Evolutionary conservation across 23 tunicate genomes (phyloP).

Genomic region (Styela clava): DNA sequence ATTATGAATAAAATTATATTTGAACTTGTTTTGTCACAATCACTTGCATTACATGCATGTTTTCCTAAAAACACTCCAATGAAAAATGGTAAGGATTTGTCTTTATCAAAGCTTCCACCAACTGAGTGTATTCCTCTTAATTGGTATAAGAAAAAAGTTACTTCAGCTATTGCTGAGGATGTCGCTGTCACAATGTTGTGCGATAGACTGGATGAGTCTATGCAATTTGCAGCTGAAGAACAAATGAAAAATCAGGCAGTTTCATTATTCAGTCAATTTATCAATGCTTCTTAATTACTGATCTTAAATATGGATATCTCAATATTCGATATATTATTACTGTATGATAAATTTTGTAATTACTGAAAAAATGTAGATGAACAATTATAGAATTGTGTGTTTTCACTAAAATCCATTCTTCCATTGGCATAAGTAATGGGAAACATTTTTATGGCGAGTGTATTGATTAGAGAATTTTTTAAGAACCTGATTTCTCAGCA

Average conservation of each 20-base stretch:
- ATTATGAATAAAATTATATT: neutral
- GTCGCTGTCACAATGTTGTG: neutral
- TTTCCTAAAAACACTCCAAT: neutral
- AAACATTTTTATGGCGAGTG: too few species aligned
- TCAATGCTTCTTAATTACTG: neutral
- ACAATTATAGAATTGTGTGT: too few species aligned
- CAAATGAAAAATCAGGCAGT: slow-evolving; percentile 9
- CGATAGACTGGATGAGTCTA: slow-evolving; percentile 1
- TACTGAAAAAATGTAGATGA: too few species aligned
- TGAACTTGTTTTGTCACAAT: neutral
- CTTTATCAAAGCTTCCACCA: neutral
- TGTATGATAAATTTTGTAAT: too few species aligned
- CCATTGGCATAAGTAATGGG: too few species aligned
- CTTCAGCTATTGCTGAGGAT: neutral
- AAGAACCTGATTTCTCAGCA: too few species aligned
- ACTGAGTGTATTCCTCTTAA: neutral
- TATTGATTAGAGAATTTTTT: too few species aligned
- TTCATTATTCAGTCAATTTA: neutral
- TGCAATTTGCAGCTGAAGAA: slow-evolving; percentile 5
- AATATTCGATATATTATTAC: too few species aligned
- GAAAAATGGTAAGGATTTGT: neutral
- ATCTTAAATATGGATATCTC: too few species aligned
- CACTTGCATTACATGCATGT: slow-evolving; percentile 7
- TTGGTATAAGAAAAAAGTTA: slow-evolving; percentile 10
- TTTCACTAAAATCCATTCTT: too few species aligned